Evolutionary conservation across 30 jellyfish, hydroid and myxozoan genomes (phyloP).

Genomic region (Sanderia malayensis): DNA sequence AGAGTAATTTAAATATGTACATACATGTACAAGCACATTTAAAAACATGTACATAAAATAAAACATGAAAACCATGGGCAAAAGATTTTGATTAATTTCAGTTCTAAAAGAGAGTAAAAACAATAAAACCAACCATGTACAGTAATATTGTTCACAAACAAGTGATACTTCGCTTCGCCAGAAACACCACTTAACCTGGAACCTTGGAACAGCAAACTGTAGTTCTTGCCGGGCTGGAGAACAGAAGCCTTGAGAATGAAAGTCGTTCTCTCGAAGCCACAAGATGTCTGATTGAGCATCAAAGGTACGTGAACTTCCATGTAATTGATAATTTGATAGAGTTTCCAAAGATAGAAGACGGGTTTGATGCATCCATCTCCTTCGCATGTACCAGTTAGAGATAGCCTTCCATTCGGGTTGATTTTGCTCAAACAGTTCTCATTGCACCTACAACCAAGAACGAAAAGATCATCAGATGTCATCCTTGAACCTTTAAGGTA

Average conservation of each 20-base stretch:
- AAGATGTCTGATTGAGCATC: neutral
- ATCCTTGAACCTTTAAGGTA: too few relatives aligned
- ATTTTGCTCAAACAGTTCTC: neutral
- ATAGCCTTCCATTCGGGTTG: neutral
- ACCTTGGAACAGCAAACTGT: neutral
- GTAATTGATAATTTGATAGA: neutral
- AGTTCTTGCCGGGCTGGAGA: slow-evolving; percentile 1
- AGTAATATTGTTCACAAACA: neutral
- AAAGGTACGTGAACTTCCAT: neutral
- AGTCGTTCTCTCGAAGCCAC: neutral
- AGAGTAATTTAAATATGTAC: too few relatives aligned
- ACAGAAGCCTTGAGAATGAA: neutral
- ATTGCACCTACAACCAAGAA: too few relatives aligned
- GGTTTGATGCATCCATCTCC: neutral
- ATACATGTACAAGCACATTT: too few relatives aligned
- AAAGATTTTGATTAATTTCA: too few relatives aligned
- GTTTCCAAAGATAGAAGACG: neutral
- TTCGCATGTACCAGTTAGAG: neutral
- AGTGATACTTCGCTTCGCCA: neutral
- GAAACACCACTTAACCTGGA: neutral
- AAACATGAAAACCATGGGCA: too few relatives aligned
- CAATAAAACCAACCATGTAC: neutral
- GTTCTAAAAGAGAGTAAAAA: too few relatives aligned
- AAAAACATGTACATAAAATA: too few relatives aligned
- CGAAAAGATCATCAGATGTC: too few relatives aligned